phyloP scores from a whole-genome alignment of 2,113 vertebrate genomes.

The Zosterops borbonicus region DNA sequence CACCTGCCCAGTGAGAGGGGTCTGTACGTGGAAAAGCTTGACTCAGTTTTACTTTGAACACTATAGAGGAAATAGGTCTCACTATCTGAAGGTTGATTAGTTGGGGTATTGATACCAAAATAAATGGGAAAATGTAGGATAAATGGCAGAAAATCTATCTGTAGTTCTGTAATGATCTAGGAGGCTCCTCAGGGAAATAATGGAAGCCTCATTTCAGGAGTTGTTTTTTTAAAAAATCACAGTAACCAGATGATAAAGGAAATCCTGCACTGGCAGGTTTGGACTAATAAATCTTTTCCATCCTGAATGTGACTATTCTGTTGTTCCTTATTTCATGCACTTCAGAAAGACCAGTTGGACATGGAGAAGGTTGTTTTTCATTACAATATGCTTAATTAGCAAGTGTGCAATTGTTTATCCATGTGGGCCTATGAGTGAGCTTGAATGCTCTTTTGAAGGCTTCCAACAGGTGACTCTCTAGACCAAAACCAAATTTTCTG shows the following conservation, averaged over 20 bases:
- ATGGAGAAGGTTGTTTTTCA: neutral
- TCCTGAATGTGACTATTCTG: neutral
- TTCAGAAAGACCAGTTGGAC: neutral
- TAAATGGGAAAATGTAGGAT: neutral
- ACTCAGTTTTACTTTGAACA: neutral
- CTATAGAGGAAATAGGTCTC: neutral
- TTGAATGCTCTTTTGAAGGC: neutral
- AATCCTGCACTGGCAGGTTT: neutral
- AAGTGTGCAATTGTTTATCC: neutral
- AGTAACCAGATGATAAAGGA: neutral
- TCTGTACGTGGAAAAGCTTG: neutral
- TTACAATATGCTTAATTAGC: neutral
- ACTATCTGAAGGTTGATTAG: neutral
- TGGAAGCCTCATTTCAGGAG: neutral
- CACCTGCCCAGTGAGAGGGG: neutral
- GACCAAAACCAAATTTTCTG: neutral
- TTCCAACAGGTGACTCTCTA: neutral
- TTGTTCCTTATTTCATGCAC: neutral
- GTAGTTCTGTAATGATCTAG: neutral
- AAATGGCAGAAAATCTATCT: neutral
- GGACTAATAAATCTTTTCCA: neutral
- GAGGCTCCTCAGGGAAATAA: neutral
- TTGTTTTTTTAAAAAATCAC: neutral
- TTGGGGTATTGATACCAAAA: neutral
- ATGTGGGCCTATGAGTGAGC: neutral